Conservation (phyloP, 2,888 invertebrate genomes). For the Coecobrya sp. region DNA sequence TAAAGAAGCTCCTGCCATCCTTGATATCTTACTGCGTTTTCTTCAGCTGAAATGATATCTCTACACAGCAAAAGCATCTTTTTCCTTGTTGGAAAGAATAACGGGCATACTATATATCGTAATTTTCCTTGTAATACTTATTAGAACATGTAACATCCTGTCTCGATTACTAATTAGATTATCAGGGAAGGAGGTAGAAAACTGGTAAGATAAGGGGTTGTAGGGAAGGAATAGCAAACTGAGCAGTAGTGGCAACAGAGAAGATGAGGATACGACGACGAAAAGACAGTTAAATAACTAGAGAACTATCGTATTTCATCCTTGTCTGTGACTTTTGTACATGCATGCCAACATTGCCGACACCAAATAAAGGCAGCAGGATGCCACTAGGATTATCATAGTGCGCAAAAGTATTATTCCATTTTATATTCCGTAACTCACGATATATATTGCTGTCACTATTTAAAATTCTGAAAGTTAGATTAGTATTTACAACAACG, state of each 20-base stretch:
- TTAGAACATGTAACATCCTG: conserved; percentile 77
- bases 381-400: not conserved
- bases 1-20: not conserved
- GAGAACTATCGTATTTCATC: conserved; percentile 43
- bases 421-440: not conserved
- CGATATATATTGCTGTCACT: conserved; percentile 40
- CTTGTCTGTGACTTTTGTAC: not conserved
- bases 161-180: conserved; percentile 80
- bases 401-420: not conserved
- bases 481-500: conserved; percentile 43
- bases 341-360: conserved; percentile 19
- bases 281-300: conserved; percentile 10
- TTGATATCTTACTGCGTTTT: conserved; percentile 7
- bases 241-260: not conserved
- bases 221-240: not conserved
- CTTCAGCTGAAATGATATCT: not conserved
- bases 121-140: conserved; percentile 74
- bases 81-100: conserved; percentile 3
- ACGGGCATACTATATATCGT: conserved; percentile 65
- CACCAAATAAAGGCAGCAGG: not conserved
- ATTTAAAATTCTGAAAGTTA: conserved; percentile 13
- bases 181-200: conserved; percentile 36
- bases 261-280: not conserved
- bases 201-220: not conserved
- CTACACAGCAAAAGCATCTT: not conserved